Evolutionary conservation across 2,888 invertebrate genomes (phyloP), one percentile per base, ranked within the genome.

Genomic region (Ellobium chinense): DNA sequence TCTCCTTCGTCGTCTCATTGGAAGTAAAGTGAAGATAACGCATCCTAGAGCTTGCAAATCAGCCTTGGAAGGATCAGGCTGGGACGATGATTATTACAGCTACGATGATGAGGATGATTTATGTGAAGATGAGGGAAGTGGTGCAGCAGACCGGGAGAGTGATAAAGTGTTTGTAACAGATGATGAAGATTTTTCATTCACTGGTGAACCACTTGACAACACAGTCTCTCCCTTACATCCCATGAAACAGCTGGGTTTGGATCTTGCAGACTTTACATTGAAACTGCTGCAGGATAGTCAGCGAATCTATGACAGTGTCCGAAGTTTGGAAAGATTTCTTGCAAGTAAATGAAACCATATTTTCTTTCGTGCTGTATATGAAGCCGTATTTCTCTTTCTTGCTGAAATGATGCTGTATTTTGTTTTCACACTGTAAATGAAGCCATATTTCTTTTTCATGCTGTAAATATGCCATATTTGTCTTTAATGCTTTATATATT

Each of bases 151-250:
- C 9, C 56, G n/a, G 24, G 37, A 29, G 7, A 58, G 27, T 24
- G 37, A 70, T 12, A 70, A 54, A 18, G 58, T 37, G 24, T 27
- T 76, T 54, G 56, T 24, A 24, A 68, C 70, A n/a, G 81, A 81
- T 24, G 82, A 82, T 39, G 78, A 82, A 29, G 84, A 84, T 39
- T 81, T 82, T 58, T 68, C 63, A n/a, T 84, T 82, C 72, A 75
- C 76, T 29, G 80, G 58, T n/a, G 82, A 82, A 14, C 36, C 65
- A 56, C 31, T 27, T 34, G 76, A 76, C 24, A 56, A 1, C 14
- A n/a, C 34, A n/a, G 24, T 24, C 24, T 24, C 37, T 36, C 36
- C 58, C 31, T 7, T 31, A 31, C 12, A 60, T 24, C n/a, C 63
- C 29, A 21, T 66, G 9, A 66, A 56, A 27, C 37, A 58, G 31